Base-by-base conservation (phyloP, 2,797 vertebrate genomes). In the Thaleichthys pacificus region DNA sequence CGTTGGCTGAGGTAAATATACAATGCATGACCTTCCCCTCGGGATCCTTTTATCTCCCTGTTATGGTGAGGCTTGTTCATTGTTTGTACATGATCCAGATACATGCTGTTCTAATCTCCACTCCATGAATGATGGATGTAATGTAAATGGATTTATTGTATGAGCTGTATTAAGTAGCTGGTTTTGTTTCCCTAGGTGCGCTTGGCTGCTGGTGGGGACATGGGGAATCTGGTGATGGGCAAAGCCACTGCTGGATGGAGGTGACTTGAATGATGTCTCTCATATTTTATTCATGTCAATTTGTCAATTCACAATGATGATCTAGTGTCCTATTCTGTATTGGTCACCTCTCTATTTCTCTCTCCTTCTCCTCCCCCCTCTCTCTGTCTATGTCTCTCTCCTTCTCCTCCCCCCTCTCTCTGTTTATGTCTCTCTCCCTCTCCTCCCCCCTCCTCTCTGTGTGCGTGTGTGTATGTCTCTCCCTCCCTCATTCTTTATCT, bases 181-280 rank as follows among this genome's bases (percentile, higher is more conserved):
- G 42, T 47, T 69, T 38, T 75, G 71, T 71, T 17, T 69, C 7
- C 35, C 66, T 87, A 99, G 98, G 92, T 99, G 30, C 93, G 94
- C 91, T 89, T 94, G n/a, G 96, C 96, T 6, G 96, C 95, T 70
- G 93, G 92, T 5, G 90, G 94, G 58, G 93, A 98, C 81, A 88
- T 95, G 66, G 91, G 86, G 79, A 97, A 95, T 80, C 87, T 99
- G 80, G 88, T 97, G 78, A 84, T 14, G 0, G 86, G 92, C 72
- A 94, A 92, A 68, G 91, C 93, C 65, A 68, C 94, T 38, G 94
- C 93, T 65, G 96, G 95, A 24, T 99, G 97, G 98, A 97, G 92
- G 98, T 98, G 87, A 94, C 94, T 86, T 74, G 6, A 32, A 38
- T 38, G 35, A 61, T 17, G 49, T 70, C 22, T 58, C 3, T 26